Percentiles rank a stretch among this genome's conserved stretches.
Evolutionary conservation across 2,797 vertebrate genomes (phyloP).

Genomic region (Arrhamphus sclerolepis): DNA sequence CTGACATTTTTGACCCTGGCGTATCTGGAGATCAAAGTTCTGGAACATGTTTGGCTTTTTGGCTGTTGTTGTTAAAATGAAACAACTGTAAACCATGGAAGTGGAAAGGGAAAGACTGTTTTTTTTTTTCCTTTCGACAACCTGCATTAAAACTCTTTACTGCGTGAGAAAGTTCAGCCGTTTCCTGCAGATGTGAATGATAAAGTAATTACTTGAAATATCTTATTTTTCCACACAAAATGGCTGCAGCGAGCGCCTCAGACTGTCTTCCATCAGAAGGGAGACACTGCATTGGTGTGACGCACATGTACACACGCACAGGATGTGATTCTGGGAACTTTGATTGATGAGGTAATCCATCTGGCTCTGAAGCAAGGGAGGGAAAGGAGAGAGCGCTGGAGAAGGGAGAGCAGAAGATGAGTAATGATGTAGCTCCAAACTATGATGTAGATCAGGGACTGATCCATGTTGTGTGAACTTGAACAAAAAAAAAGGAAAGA

Average conservation of each 20-base stretch:
- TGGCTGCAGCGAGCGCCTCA: conserved; percentile 33
- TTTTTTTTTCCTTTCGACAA: conserved; percentile 24
- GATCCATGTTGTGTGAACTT: conserved; percentile 23
- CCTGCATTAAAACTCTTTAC: conserved; percentile 24
- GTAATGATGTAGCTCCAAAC: conserved; percentile 54
- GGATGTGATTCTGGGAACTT: conserved; percentile 66
- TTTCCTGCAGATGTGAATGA: conserved; percentile 41
- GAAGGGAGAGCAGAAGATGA: conserved; percentile 48
- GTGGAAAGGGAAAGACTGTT: background rate
- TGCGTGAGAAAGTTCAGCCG: conserved; percentile 32
- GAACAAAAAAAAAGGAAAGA: background rate
- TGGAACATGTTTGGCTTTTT: background rate
- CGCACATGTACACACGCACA: conserved; percentile 33
- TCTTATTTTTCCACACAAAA: conserved; percentile 25
- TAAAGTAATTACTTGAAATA: conserved; percentile 35
- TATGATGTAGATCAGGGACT: conserved; percentile 49
- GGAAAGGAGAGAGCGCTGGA: conserved; percentile 32
- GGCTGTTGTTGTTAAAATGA: no score
- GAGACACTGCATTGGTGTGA: conserved; percentile 44
- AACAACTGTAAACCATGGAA: no score
- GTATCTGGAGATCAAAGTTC: background rate
- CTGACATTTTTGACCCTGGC: no score
- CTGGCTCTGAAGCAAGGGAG: conserved; percentile 63
- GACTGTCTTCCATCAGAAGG: conserved; percentile 33
- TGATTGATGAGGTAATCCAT: conserved; percentile 78